Base-by-base conservation (phyloP, 2,797 vertebrate species). In the Helicolenus hilgendorfi region DNA sequence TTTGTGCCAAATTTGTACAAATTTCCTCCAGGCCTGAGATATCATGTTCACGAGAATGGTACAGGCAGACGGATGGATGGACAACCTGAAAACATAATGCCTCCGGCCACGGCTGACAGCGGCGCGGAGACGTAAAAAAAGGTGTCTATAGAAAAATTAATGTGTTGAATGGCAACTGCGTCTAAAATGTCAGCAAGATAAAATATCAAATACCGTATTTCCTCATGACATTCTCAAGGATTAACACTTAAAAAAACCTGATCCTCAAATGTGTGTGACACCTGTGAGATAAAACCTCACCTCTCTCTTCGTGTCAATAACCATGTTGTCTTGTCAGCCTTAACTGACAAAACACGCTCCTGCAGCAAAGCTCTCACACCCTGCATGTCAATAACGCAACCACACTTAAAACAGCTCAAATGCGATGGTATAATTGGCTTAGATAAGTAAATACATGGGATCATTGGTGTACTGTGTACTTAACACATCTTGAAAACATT, bases 121-220 rank as follows among this genome's bases (percentile, higher is more conserved):
- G 18, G 18, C 18, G 3, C 45, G 7, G 45, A 49, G 18, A 18
- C 45, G 18, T 49, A 20, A 83, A 27, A 71, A 58, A 1, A 72
- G 11, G 24, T 24, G 45, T 65, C 72, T 13, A 31, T 5, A 78
- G 38, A 41, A 76, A 35, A 18, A 33, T 4, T 0, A 53, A 49
- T 9, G 36, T 49, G 11, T 41, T 79, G 45, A 55, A 38, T 20
- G 49, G 49, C 49, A 55, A 55, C 10, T 63, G 36, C 31, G 72
- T 79, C 22, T 53, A 62, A 91, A 91, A 90, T 90, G 83, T 80
- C 85, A 82, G 20, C 36, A 27, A 78, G 86, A 89, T 86, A 81
- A 83, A 31, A 10, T 15, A 45, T 86, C 36, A 88, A 79, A 86
- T 70, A 24, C 2, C 41, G 36, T 63, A 55, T 72, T 75, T 79